Conservation (phyloP, 2,113 vertebrate genomes). For the Cyprinodon variegatus region DNA sequence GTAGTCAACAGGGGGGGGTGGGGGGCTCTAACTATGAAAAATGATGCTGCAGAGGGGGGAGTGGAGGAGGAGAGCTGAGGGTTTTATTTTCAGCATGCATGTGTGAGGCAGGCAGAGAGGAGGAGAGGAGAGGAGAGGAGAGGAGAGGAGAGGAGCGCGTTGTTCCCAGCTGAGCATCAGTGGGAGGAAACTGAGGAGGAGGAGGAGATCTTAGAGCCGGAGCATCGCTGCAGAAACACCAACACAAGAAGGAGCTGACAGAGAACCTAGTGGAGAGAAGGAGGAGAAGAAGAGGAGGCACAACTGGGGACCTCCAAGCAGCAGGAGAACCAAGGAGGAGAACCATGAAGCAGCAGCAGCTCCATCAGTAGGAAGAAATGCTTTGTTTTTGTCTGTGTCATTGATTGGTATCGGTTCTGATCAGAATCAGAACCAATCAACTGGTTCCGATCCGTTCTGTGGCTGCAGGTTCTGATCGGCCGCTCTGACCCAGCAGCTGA, state of each 20-base stretch:
- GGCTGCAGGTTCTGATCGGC: too few relatives aligned
- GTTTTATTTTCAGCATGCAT: background rate
- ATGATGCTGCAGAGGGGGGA: background rate
- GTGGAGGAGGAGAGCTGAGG: background rate
- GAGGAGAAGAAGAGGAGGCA: slow-evolving; percentile 7
- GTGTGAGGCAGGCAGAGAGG: background rate
- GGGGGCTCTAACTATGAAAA: background rate
- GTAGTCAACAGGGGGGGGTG: background rate
- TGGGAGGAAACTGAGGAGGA: background rate
- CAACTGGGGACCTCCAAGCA: background rate
- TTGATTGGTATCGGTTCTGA: background rate
- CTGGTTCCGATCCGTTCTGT: background rate
- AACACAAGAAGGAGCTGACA: slow-evolving; percentile 14
- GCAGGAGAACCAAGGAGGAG: background rate
- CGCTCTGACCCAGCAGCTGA: background rate
- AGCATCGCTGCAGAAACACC: slow-evolving; percentile 38
- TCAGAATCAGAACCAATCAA: background rate
- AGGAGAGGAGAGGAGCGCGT: background rate
- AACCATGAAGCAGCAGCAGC: slow-evolving; percentile 4
- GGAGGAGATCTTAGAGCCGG: background rate
- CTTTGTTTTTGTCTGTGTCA: background rate
- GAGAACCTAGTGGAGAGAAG: background rate
- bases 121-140: background rate
- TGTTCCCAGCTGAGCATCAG: background rate
- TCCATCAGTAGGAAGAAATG: slow-evolving; percentile 36